Base-by-base conservation (phyloP, 2,888 invertebrate species). In the Drosophila atroscutellata region DNA sequence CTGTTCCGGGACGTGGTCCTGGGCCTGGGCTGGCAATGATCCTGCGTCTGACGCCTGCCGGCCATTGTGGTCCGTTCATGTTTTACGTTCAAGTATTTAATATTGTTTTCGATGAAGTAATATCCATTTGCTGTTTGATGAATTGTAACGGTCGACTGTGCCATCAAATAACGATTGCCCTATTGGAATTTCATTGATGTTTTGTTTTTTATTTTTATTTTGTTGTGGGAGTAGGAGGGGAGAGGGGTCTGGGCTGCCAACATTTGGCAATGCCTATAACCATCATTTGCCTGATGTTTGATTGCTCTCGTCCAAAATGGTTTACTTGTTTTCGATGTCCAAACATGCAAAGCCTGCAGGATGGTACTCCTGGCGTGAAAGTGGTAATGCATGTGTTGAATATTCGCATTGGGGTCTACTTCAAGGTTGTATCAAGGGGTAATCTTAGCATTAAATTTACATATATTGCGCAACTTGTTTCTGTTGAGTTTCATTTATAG, bases 81-180 rank as follows among this genome's bases (percentile, higher is more conserved):
- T 81, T 83, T 74, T 70, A 75, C 73, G 83, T 79, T 88, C 84
- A 88, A 88, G 86, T 88, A 86, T 86, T 86, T 86, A 86, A 86
- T 86, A 86, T 88, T 86, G 86, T 86, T 82, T 83, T 86, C 88
- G 86, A 83, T 86, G 77, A 83, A 86, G 86, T 86, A 88, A 86
- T 86, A 83, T 86, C 88, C 86, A 85, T 85, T 87, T 81, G 85
- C 61, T 86, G 85, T 85, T 82, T 86, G 85, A 86, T 86, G 87
- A 85, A 86, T 85, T 84, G 85, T 80, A 84, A 85, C 85, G 78
- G 80, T 78, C 73, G 75, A 56, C 60, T 45, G 62, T 60, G 79
- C 75, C 77, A 80, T 83, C 84, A 79, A 83, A 83, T 72, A 75
- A 72, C 69, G 80, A 72, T 73, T 72, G 80, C 66, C 77, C 71